phyloP scores from a whole-genome alignment of 1,140 invertebrate species.

The Amphibalanus amphitrite region DNA sequence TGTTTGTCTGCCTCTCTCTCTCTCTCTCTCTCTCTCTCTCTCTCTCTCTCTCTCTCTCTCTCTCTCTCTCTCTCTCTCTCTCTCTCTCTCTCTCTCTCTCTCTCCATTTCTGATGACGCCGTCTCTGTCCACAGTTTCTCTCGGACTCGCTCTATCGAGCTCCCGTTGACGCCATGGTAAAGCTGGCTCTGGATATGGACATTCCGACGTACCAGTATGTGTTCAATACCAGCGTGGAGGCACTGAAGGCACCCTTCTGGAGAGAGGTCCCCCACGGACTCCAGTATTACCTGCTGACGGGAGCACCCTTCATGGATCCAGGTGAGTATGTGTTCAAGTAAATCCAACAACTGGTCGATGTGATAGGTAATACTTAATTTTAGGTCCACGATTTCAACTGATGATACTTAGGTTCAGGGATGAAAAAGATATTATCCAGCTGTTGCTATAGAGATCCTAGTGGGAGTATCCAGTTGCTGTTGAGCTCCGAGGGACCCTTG shows the following conservation, averaged over 20 bases:
- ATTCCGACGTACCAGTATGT: slow-evolving; percentile 78
- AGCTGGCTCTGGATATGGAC: slow-evolving; percentile 36
- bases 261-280: slow-evolving; percentile 61
- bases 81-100: slow-evolving; percentile 22
- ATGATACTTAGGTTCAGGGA: too few relatives aligned
- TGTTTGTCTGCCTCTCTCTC: too few relatives aligned
- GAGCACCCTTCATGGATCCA: slow-evolving; percentile 79
- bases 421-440: too few relatives aligned
- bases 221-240: slow-evolving; percentile 78
- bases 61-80: too few relatives aligned
- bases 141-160: slow-evolving; percentile 24
- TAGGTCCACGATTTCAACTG: too few relatives aligned
- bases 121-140: slow-evolving; percentile 21
- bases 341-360: too few relatives aligned
- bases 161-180: slow-evolving; percentile 23
- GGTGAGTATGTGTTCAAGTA: slow-evolving; percentile 14
- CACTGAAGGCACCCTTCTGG: slow-evolving; percentile 53
- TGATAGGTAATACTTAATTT: too few relatives aligned
- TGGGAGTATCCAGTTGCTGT: too few relatives aligned
- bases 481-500: too few relatives aligned
- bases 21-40: too few relatives aligned
- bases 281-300: slow-evolving; percentile 61
- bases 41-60: too few relatives aligned
- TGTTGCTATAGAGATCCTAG: too few relatives aligned
- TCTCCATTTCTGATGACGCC: neutral